Percentiles rank a stretch among this genome's conserved stretches.
phyloP scores from a whole-genome alignment of 2,113 vertebrate species.

The Eolophus roseicapilla region DNA sequence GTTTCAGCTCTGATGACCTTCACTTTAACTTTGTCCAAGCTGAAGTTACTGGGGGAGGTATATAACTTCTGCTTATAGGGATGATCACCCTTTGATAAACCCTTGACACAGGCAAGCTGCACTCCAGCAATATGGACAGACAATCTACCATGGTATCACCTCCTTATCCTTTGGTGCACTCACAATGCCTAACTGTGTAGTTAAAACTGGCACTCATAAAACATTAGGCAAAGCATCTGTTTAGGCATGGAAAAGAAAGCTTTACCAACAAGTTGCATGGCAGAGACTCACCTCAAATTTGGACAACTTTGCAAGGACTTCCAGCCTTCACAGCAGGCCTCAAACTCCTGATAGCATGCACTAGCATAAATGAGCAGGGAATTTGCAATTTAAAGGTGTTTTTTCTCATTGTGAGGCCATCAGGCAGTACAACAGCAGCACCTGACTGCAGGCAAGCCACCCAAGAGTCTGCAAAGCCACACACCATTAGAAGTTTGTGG shows the following conservation, averaged over 20 bases:
- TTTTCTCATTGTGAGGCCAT: neutral
- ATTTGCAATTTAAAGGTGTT: neutral
- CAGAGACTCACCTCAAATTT: neutral
- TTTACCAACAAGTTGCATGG: neutral
- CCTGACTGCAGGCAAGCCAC: neutral
- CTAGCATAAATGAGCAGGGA: neutral
- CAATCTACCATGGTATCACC: too few relatives aligned
- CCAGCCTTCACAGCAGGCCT: neutral
- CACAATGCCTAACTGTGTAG: neutral
- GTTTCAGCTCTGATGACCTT: neutral
- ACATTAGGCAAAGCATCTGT: neutral
- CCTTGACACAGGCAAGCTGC: neutral
- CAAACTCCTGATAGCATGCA: accelerated
- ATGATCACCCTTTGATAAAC: neutral
- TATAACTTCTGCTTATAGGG: neutral
- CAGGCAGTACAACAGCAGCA: neutral
- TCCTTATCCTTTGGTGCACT: neutral
- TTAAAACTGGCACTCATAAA: neutral
- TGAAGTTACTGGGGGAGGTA: neutral
- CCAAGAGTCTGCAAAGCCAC: neutral
- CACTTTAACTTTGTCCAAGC: neutral
- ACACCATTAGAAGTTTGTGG: accelerated
- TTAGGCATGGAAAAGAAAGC: neutral
- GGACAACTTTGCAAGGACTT: neutral
- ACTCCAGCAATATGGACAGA: neutral